Evolutionary conservation across 2,888 invertebrate species (phyloP).

Genomic region (Philereme vetulata): DNA sequence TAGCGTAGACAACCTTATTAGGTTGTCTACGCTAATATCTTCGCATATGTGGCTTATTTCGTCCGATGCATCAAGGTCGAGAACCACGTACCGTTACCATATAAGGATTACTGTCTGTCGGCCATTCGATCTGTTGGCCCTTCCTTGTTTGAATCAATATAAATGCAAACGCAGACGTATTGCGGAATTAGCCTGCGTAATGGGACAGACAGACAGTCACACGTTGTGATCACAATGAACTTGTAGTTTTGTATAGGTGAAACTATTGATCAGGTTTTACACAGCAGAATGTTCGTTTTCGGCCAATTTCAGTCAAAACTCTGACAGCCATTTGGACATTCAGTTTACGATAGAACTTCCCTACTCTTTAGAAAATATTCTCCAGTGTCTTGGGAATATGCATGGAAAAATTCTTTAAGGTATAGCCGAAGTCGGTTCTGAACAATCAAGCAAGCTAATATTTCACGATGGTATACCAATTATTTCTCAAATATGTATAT

Average conservation of each 20-base stretch:
- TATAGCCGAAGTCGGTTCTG: no score
- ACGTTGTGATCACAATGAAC: conserved; percentile 10
- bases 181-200: conserved; percentile 10
- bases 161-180: conserved; percentile 25
- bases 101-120: conserved; percentile 25
- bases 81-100: conserved; percentile 23
- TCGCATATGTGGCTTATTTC: conserved; percentile 29
- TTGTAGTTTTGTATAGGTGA: not conserved
- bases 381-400: no score
- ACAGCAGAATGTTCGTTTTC: not conserved
- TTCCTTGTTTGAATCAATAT: conserved; percentile 32
- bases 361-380: no score
- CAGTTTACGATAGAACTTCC: no score
- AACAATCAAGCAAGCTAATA: no score
- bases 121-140: conserved; percentile 32
- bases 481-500: no score
- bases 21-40: conserved; percentile 25
- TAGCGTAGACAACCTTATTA: conserved; percentile 30
- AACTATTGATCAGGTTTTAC: not conserved
- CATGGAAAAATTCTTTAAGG: no score
- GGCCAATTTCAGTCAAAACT: conserved; percentile 2
- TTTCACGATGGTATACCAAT: no score
- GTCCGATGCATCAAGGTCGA: conserved; percentile 32
- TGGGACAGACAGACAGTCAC: conserved; percentile 11
- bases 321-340: no score